phyloP scores from a whole-genome alignment of 2,888 invertebrate species.

The Synanthedon formicaeformis region DNA sequence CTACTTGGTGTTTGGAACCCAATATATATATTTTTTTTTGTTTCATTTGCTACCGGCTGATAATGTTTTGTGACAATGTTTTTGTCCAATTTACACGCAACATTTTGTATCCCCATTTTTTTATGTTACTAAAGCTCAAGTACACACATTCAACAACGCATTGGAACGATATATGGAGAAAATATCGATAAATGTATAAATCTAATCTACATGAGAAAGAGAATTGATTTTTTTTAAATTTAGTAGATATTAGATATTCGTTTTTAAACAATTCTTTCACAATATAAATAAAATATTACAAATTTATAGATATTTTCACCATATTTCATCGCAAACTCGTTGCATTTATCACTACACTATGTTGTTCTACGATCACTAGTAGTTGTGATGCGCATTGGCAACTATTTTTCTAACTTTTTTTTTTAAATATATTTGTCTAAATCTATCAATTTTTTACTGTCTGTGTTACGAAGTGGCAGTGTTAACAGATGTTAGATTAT shows the following conservation, averaged over 20 bases:
- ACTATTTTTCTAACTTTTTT: neutral
- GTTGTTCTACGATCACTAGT: conserved; percentile 47
- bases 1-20: neutral
- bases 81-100: neutral
- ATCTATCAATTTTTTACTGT: neutral
- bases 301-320: no score
- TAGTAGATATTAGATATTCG: no score
- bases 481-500: neutral
- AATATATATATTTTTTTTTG: neutral
- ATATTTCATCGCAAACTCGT: no score
- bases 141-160: conserved; percentile 19
- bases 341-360: conserved; percentile 34
- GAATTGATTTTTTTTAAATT: no score
- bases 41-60: neutral
- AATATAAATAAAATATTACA: no score
- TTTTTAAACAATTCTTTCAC: no score
- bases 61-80: neutral
- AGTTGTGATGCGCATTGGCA: neutral
- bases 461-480: neutral
- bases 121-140: conserved; percentile 50
- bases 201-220: no score
- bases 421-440: neutral
- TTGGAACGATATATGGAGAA: no score
- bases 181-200: no score
- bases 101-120: neutral